phyloP scores from a whole-genome alignment of 2,113 vertebrate species.

The Myotis brandtii region DNA sequence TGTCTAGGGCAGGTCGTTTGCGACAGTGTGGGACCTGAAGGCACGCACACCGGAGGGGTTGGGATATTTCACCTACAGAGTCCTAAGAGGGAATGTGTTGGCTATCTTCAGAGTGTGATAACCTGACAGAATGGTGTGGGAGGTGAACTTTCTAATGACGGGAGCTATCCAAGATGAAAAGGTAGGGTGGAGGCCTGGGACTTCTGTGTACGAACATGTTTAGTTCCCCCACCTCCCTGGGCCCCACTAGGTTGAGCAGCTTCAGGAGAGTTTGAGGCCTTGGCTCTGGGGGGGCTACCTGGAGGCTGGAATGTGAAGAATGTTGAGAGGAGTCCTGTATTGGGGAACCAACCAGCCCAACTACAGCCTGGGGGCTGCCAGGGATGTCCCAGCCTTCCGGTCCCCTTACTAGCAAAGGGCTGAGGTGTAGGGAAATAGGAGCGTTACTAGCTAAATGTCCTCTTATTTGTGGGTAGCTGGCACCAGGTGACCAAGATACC shows the following conservation, averaged over 20 bases:
- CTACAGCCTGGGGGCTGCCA: neutral
- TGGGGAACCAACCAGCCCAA: neutral
- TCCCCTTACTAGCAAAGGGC: neutral
- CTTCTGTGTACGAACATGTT: neutral
- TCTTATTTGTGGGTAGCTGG: neutral
- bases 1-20: neutral
- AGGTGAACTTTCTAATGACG: neutral
- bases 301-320: neutral
- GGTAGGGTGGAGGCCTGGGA: neutral
- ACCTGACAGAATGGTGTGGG: neutral
- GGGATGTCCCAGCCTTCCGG: neutral
- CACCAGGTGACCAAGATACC: neutral
- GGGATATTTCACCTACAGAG: neutral
- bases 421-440: neutral
- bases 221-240: neutral
- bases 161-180: neutral
- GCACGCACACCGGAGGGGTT: neutral
- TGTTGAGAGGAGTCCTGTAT: neutral
- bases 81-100: neutral
- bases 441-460: neutral
- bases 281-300: neutral
- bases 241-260: neutral
- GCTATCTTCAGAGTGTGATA: neutral
- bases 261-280: neutral
- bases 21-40: neutral